Evolutionary conservation across 2,888 invertebrate species (phyloP), one percentile per base, ranked within the genome.

Genomic region (Tenthredo amoena): DNA sequence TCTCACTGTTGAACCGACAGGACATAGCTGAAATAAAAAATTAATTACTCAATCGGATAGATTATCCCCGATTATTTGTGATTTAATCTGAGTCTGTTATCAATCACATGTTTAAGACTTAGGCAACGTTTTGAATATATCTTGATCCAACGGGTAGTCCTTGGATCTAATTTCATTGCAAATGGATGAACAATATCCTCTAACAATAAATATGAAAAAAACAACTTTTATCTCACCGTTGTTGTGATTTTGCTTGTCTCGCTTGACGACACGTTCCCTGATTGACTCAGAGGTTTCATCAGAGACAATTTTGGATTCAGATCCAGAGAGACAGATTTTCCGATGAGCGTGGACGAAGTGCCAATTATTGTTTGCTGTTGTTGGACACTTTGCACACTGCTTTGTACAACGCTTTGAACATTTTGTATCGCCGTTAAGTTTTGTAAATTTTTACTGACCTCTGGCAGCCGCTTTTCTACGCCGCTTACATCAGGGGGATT

Each of bases 311-410:
- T 92, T 83, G 91, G 91, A 89, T 91, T 93, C 43, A 93, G 87
- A 86, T 93, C 93, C 86, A 93, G 84, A 0, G 93, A 91, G 77
- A 93, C 91, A 0, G 93, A 91, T 87, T 93, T 93, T 12, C 93
- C 92, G 15, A 93, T 89, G 12, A 93, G 88, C 21, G 89, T 89
- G 7, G 89, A 86, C 15, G 92, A 84, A 18, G 92, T 90, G 43
- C 92, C 90, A 5, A 91, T 90, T 31, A 91, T 88, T 37, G 90
- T 88, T 85, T 91, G 92, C 0, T 89, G 88, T 1, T 93, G 89
- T 81, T 92, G 93, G 40, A 93, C 92, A 86, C 91, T 92, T 65
- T 92, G 91, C 5, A 91, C 91, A 15, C 91, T 89, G 88, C 90
- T 91, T 84, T 91, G 92, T 71, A 91, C 91, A 12, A 92, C 89